phyloP scores from a whole-genome alignment of 1,140 invertebrate species.

The Drosophila jambulina region DNA sequence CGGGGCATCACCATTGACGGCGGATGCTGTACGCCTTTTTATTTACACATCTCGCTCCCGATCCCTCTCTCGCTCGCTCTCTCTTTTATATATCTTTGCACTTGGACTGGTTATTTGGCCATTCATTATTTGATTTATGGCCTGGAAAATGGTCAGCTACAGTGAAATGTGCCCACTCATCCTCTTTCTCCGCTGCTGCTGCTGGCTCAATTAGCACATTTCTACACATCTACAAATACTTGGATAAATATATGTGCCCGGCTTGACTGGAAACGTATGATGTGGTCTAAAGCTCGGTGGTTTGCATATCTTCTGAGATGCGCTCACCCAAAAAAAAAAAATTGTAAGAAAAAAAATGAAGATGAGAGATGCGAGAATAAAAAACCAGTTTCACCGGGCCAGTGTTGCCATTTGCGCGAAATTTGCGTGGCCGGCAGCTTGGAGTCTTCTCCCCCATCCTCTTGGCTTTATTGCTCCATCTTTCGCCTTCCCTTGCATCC shows the following conservation, averaged over 20 bases:
- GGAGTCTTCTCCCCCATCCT: constrained; percentile 15
- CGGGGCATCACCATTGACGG: constrained; percentile 15
- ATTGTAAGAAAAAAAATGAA: neutral
- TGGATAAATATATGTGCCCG: neutral
- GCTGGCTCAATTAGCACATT: constrained; percentile 63
- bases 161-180: constrained; percentile 17
- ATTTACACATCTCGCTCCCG: constrained; percentile 59
- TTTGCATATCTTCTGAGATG: constrained; percentile 37
- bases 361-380: constrained; percentile 27
- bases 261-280: constrained; percentile 38
- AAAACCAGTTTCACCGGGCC: constrained; percentile 63
- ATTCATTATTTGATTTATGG: constrained; percentile 78
- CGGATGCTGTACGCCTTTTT: constrained; percentile 66
- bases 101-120: constrained; percentile 36
- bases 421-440: constrained; percentile 52
- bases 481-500: neutral
- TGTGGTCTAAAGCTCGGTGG: constrained; percentile 34
- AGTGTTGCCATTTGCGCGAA: constrained; percentile 70
- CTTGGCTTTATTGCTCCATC: constrained; percentile 10
- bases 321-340: constrained; percentile 29
- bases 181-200: constrained; percentile 16
- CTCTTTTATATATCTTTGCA: constrained; percentile 1
- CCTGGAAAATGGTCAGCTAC: constrained; percentile 56
- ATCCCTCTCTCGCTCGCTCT: constrained; percentile 1
- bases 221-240: constrained; percentile 3